Base-by-base conservation (phyloP, 2,888 invertebrate genomes). In the Orthosia cruda region DNA sequence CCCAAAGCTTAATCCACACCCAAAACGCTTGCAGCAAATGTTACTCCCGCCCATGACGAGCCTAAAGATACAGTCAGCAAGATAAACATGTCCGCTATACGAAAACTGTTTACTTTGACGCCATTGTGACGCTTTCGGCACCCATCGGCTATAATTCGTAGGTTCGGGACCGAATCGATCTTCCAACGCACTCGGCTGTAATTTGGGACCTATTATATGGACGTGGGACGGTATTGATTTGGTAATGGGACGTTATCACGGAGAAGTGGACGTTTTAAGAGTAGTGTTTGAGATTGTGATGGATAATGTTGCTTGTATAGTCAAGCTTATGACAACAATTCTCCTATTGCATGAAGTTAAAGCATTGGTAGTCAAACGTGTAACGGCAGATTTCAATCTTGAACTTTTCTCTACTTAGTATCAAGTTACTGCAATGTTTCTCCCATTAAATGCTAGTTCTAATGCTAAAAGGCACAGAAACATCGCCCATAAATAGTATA, bases 11-110 rank as follows among this genome's bases (percentile, higher is more conserved):
- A 68, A 11, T 63, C 86, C 85, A 76, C 49, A 71, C 74, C 49
- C 67, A 71, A 23, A 64, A 73, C 61, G 85, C 84, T 83, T 69
- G 68, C 69, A 87, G 80, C 86, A 54, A 87, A 81, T 80, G 79
- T 80, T 57, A 65, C 87, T 81, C 81, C 87, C 90, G 85, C 90
- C 91, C 87, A 87, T 88, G 91, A 91, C 88, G 89, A 89, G 91
- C 89, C 88, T 80, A 81, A 77, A 93, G 92, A 94, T 92, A 89
- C 62, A 75, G 58, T 83, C 87, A 81, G 86, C 89, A 83, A 85
- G 91, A 92, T 92, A 92, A 90, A 88, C 87, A 84, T 80, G 71
- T 87, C 81, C 81, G 85, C 84, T 84, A 77, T 74, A 73, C 67
- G 83, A 80, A 76, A 85, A 84, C 87, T 90, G 88, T 91, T 89